Percentiles rank a stretch among this genome's conserved stretches.
Conservation (phyloP, 2,113 vertebrate genomes). For the Lepus timidus region DNA sequence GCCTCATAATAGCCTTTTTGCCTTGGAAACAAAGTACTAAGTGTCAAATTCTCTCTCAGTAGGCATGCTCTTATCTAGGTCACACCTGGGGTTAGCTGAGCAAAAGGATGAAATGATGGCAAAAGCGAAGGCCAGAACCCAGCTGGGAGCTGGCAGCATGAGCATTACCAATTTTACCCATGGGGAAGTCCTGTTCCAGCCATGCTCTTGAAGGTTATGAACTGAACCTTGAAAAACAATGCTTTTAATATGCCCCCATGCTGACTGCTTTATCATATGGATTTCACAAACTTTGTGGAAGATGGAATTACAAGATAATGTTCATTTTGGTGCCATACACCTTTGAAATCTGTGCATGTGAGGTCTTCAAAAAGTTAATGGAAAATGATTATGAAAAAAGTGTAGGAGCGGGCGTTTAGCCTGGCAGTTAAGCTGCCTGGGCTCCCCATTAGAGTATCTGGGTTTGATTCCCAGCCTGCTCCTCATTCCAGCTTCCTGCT, state of each 20-base stretch:
- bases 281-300: no score
- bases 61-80: slow-evolving; percentile 55
- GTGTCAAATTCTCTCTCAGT: slow-evolving; percentile 30
- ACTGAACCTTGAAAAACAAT: neutral
- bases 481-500: no score
- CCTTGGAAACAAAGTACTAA: slow-evolving; percentile 39
- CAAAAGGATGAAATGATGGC: neutral
- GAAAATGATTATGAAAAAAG: no score
- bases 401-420: no score
- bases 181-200: neutral
- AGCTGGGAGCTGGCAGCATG: neutral
- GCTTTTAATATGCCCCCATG: neutral
- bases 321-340: no score
- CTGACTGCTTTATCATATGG: no score
- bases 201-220: neutral
- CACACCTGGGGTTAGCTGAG: neutral
- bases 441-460: no score
- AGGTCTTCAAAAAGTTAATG: no score
- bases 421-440: no score
- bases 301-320: no score
- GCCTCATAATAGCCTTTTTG: neutral
- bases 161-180: neutral
- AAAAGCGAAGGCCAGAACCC: slow-evolving; percentile 9
- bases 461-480: no score
- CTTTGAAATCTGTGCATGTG: no score